These are phyloP conservation scores for Siniperca scherzeri DNA, from an alignment of 2,797 vertebrate species.

Conservation along the genomic window DNA sequence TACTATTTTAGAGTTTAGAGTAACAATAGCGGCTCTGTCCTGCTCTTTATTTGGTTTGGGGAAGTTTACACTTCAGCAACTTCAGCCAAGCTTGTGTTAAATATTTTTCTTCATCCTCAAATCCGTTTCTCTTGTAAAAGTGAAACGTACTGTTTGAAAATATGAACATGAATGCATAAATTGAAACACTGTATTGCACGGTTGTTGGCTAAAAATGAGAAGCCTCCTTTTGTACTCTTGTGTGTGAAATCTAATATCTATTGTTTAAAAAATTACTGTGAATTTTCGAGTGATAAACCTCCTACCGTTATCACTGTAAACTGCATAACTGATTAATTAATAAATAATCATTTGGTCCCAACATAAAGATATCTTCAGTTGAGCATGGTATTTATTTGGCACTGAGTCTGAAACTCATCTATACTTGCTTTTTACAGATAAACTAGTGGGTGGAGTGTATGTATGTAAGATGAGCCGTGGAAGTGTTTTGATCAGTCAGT, in stretches of 20 bases:
- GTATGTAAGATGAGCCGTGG: not conserved
- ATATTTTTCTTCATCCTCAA: not conserved
- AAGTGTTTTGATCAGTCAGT: constrained; percentile 29
- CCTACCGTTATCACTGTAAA: not conserved
- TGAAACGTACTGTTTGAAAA: too few relatives aligned
- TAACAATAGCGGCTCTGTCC: too few relatives aligned
- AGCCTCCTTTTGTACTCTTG: not conserved
- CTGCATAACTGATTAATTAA: too few relatives aligned
- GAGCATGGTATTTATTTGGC: not conserved
- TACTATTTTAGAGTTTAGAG: too few relatives aligned
- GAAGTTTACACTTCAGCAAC: not conserved
- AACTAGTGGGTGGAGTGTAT: constrained; percentile 2
- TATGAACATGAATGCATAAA: too few relatives aligned
- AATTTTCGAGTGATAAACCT: not conserved
- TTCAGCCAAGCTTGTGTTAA: too few relatives aligned
- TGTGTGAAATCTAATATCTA: not conserved
- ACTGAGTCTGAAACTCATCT: not conserved
- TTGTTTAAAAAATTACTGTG: not conserved
- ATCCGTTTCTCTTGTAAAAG: too few relatives aligned
- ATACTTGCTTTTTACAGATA: constrained; percentile 5
- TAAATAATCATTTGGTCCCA: not conserved
- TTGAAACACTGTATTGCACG: too few relatives aligned
- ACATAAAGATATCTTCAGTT: not conserved
- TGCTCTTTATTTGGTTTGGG: too few relatives aligned
- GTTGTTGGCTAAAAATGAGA: too few relatives aligned